Evolutionary conservation across 2,113 vertebrate genomes (phyloP).

Genomic region (Pterocles burchelli): DNA sequence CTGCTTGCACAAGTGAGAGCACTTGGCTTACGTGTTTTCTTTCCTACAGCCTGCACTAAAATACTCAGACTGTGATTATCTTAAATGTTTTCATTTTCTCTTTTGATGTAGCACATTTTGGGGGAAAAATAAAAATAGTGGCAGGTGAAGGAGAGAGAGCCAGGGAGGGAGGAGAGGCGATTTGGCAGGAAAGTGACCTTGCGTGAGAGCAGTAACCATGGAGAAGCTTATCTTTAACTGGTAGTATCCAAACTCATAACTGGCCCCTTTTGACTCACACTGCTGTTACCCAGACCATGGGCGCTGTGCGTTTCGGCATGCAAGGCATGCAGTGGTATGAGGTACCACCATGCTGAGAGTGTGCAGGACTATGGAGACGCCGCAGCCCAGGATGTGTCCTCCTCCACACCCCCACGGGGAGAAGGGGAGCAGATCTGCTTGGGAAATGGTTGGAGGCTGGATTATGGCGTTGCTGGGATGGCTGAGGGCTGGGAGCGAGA

Average conservation of each 20-base stretch:
- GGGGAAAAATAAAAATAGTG: not conserved
- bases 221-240: conserved; percentile 56
- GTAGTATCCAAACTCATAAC: conserved; percentile 27
- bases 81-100: conserved; percentile 57
- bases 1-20: conserved; percentile 45
- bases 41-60: conserved; percentile 56
- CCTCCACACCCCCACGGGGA: not conserved
- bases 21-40: conserved; percentile 51
- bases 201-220: conserved; percentile 50
- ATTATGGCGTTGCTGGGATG: not conserved
- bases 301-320: not conserved
- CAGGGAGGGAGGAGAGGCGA: not conserved
- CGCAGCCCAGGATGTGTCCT: not conserved
- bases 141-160: not conserved
- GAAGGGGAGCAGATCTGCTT: accelerated
- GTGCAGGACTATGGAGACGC: not conserved
- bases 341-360: not conserved
- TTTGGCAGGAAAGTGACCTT: conserved; percentile 38
- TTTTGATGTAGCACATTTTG: conserved; percentile 62
- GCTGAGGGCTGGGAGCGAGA: not conserved
- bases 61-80: conserved; percentile 61
- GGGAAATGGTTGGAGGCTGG: not conserved
- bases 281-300: not conserved
- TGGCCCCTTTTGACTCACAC: not conserved
- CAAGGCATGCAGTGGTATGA: not conserved